Percentiles rank a stretch among this genome's conserved stretches.
Evolutionary conservation across 1,140 invertebrate species (phyloP).

Genomic region (Patella vulgata): DNA sequence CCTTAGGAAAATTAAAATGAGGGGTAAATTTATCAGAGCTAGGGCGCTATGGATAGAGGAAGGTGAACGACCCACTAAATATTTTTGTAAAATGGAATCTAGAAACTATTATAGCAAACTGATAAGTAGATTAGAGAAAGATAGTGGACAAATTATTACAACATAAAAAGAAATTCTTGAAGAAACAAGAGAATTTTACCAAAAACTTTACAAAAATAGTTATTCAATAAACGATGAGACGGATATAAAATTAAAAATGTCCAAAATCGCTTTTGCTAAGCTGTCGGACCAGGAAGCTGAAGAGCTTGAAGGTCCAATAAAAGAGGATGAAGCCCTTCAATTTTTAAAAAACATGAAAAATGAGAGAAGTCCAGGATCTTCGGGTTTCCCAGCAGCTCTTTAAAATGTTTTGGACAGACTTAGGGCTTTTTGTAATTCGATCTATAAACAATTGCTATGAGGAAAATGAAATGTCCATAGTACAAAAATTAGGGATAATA

Average conservation of each 20-base stretch:
- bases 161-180: slow-evolving; percentile 1
- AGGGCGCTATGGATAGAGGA: slow-evolving; percentile 17
- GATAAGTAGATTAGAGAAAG: slow-evolving; percentile 9
- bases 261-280: background rate
- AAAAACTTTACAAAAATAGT: background rate
- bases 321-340: too few species aligned
- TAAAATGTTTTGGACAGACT: slow-evolving; percentile 24
- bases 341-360: slow-evolving; percentile 16
- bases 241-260: background rate
- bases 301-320: slow-evolving; percentile 1
- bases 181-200: slow-evolving; percentile 11
- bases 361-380: background rate
- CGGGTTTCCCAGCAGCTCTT: slow-evolving; percentile 5
- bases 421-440: slow-evolving; percentile 14
- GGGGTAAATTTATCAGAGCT: slow-evolving; percentile 10
- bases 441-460: slow-evolving; percentile 19
- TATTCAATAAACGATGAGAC: background rate
- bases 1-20: slow-evolving; percentile 10
- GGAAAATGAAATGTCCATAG: slow-evolving; percentile 3
- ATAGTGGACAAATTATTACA: slow-evolving; percentile 5
- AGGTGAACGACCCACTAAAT: slow-evolving; percentile 15
- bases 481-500: slow-evolving; percentile 14
- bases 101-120: slow-evolving; percentile 15
- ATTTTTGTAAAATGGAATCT: slow-evolving; percentile 14
- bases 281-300: background rate